Percentiles rank a stretch among this genome's conserved stretches.
phyloP scores from a whole-genome alignment of 2,797 vertebrate genomes.

The Sylvia borin region DNA sequence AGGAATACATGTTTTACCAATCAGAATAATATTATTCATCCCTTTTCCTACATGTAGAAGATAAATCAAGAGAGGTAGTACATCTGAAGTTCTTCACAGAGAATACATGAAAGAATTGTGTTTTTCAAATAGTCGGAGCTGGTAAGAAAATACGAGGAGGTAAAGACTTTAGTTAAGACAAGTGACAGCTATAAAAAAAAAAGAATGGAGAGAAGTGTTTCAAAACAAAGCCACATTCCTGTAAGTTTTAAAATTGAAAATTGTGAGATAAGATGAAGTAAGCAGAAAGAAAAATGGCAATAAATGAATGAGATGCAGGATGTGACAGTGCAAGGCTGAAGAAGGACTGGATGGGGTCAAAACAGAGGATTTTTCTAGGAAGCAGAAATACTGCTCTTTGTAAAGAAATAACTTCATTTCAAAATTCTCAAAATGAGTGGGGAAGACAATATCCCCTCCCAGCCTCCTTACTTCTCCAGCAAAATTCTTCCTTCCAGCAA shows the following conservation, averaged over 20 bases:
- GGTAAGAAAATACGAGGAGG: neutral
- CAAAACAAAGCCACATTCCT: neutral
- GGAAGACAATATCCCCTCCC: neutral
- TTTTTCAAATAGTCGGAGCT: neutral
- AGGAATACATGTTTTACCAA: neutral
- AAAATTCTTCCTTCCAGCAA: neutral
- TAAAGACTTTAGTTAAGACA: neutral
- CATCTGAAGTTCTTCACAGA: neutral
- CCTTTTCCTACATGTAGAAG: neutral
- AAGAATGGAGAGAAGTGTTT: neutral
- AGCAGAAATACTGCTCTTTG: neutral
- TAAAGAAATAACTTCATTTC: neutral
- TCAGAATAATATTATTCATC: neutral
- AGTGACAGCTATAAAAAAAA: neutral
- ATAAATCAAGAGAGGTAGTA: neutral
- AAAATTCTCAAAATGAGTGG: neutral
- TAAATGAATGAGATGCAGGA: neutral
- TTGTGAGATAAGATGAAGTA: neutral
- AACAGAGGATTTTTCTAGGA: neutral
- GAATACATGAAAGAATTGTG: neutral
- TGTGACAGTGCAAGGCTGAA: neutral
- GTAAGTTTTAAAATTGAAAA: neutral
- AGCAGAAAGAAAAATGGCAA: neutral
- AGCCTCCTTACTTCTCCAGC: neutral
- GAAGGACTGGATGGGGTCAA: neutral